Conservation (phyloP, 2,888 invertebrate genomes). For the Hyalella azteca region DNA sequence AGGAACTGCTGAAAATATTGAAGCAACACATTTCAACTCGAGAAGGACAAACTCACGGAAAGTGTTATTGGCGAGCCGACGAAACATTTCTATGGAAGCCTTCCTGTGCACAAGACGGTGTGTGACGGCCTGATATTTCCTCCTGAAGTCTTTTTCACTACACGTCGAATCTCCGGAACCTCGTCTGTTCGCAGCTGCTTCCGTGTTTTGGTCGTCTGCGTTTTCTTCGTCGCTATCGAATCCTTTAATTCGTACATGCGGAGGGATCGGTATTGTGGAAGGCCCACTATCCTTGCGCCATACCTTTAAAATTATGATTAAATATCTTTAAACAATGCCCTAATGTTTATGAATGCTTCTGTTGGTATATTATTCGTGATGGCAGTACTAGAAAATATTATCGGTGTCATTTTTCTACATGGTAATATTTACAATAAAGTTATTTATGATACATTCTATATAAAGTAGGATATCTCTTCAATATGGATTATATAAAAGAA, state of each 20-base stretch:
- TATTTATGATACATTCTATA: too few species aligned
- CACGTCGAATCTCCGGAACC: constrained; percentile 71
- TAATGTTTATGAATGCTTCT: too few species aligned
- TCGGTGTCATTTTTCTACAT: too few species aligned
- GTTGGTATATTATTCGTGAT: too few species aligned
- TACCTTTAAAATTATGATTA: constrained; percentile 44
- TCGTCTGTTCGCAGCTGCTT: constrained; percentile 57
- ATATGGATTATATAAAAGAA: too few species aligned
- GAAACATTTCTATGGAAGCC: constrained; percentile 88
- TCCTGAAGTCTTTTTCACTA: constrained; percentile 84
- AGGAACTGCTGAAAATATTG: too few species aligned
- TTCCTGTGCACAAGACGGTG: constrained; percentile 88
- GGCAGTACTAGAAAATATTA: too few species aligned
- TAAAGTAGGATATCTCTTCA: too few species aligned
- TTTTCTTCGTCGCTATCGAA: constrained; percentile 42
- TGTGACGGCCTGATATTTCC: constrained; percentile 79
- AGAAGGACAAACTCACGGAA: constrained; percentile 79
- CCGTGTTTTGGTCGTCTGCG: constrained; percentile 32
- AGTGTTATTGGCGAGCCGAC: constrained; percentile 79
- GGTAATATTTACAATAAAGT: too few species aligned
- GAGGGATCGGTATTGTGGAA: constrained; percentile 46
- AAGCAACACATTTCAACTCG: too few species aligned
- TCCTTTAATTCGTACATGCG: constrained; percentile 48
- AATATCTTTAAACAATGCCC: too few species aligned
- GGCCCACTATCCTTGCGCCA: constrained; percentile 51